phyloP scores from a whole-genome alignment of 30 jellyfish, hydroid and myxozoan species.

The Turritopsis rubra region DNA sequence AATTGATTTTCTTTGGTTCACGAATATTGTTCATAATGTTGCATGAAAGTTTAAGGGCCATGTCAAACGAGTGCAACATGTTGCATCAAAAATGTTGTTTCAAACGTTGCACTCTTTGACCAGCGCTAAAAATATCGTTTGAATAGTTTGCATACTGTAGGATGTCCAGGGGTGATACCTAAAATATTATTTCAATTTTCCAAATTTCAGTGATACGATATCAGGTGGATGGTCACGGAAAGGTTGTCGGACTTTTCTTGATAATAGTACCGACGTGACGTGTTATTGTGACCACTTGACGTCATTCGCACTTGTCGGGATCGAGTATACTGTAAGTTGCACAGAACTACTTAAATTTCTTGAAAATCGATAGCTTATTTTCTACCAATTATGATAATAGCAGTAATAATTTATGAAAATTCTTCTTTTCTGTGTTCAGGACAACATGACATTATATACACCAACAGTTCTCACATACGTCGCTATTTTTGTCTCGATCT shows the following conservation, averaged over 20 bases:
- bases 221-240: conserved; percentile 83
- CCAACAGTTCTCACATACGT: conserved; percentile 56
- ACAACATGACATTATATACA: conserved; percentile 34
- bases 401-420: background rate
- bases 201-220: conserved; percentile 35
- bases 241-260: conserved; percentile 54
- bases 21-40: no score
- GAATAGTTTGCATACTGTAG: no score
- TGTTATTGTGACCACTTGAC: conserved; percentile 77
- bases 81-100: no score
- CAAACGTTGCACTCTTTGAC: no score
- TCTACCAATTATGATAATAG: no score
- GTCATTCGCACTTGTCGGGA: conserved; percentile 63
- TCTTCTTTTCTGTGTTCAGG: conserved; percentile 18
- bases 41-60: no score
- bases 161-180: no score
- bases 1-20: no score
- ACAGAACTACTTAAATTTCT: background rate
- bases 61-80: no score
- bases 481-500: conserved; percentile 64
- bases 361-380: background rate
- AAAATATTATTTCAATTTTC: no score
- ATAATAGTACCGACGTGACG: conserved; percentile 60
- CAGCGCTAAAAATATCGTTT: no score
- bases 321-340: conserved; percentile 46